Base-by-base conservation (phyloP, 2,888 invertebrate species). In the Portevinia maculata region DNA sequence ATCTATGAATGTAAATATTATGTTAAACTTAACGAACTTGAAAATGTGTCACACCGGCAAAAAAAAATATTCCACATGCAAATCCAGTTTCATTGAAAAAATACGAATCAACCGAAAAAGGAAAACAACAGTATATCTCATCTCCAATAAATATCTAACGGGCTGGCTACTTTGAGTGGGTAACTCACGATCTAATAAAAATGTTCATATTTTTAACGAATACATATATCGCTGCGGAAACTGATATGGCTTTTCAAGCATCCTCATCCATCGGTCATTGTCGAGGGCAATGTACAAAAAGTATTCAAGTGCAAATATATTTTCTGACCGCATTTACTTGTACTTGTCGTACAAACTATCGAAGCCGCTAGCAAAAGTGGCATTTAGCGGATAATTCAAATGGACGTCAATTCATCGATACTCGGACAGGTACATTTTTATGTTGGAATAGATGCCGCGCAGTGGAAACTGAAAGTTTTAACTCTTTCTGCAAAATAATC, bases 201-300 rank as follows among this genome's bases (percentile, higher is more conserved):
- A 73, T 73, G 59, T 52, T 78, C 28, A 57, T 50, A 34, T 24
- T 57, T 50, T 53, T 57, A n/a, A n/a, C n/a, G n/a, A n/a, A n/a
- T n/a, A n/a, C n/a, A n/a, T 67, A 44, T 55, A 62, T n/a, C 24
- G 53, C 48, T 48, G 28, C 71, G 71, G 70, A 71, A 69, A 69
- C 60, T 19, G 60, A 62, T 76, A 76, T 55, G 46, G 39, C 41
- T 70, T 78, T 70, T 70, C 70, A 78, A 70, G 57, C 78, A 64
- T 78, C 71, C 71, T 71, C 62, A 64, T 71, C 62, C 52, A 71
- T 65, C 79, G 71, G 79, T 79, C 71, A 79, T 65, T 73, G 71
- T 79, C 71, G 71, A 65, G 79, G 79, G 65, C 73, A 73, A 60
- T 39, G 37, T 37, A 24, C 19, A 52, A 13, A 32, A 15, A 32